Evolutionary conservation across 2,113 vertebrate species (phyloP).

Genomic region (Cochlearius cochlearius): DNA sequence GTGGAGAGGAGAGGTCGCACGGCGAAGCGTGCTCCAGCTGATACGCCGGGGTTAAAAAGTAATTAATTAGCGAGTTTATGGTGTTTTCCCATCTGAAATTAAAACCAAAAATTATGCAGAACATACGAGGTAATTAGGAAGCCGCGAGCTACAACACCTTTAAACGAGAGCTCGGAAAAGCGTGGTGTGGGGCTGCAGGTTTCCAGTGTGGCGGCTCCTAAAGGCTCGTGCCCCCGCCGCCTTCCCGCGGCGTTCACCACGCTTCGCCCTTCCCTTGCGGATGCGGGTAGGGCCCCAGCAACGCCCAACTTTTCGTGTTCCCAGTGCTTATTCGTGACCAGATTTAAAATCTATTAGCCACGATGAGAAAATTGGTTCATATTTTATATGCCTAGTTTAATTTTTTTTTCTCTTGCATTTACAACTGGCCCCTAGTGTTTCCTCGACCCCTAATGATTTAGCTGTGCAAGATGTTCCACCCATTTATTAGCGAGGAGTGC

Average conservation of each 20-base stretch:
- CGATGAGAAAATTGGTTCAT: constrained; percentile 1
- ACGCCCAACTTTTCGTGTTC: not conserved
- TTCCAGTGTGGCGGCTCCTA: not conserved
- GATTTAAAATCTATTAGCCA: constrained; percentile 20
- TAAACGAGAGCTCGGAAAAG: not conserved
- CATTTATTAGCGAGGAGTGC: constrained; percentile 20
- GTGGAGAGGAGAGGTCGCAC: not conserved
- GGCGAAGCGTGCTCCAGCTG: not conserved
- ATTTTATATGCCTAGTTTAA: constrained; percentile 24
- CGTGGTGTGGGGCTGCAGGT: not conserved
- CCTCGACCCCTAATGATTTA: constrained; percentile 11
- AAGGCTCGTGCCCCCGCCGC: not conserved
- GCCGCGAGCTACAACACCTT: not conserved
- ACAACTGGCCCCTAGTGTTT: constrained; percentile 28
- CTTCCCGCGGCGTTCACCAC: not conserved
- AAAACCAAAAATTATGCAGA: constrained; percentile 37
- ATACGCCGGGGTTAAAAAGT: not conserved
- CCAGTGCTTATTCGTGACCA: not conserved
- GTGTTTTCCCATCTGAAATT: constrained; percentile 60
- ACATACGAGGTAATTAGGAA: not conserved
- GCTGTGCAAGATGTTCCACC: constrained; percentile 31
- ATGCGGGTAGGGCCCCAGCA: not conserved
- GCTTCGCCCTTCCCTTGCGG: not conserved
- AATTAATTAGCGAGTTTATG: constrained; percentile 58
- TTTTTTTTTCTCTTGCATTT: constrained; percentile 3